Evolutionary conservation across 2,113 vertebrate species (phyloP), one percentile per base, ranked within the genome.

Genomic region (Andinoacara biseriatus): DNA sequence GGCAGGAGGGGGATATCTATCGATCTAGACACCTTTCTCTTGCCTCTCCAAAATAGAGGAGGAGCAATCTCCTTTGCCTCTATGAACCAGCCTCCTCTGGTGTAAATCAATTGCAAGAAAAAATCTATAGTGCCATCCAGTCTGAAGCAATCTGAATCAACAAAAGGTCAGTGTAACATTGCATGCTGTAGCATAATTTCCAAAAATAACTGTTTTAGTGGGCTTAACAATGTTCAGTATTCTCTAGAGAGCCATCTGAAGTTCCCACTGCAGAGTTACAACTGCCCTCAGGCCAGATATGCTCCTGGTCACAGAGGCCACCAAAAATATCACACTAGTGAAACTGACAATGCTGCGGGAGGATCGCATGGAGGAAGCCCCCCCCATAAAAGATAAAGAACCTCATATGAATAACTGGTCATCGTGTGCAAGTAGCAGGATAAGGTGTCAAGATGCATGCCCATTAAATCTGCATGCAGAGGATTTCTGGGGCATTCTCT

Each of bases 161-260:
- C 46, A 72, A 72, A 72, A 72, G 67, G 67, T 72, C 67, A 72
- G 11, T 15, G 46, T 72, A 72, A 54, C 46, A n/a, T 72, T 72
- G 54, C 46, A 72, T 54, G 43, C 67, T 72, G 67, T 72, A 54
- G 67, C 67, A 72, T 54, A 72, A 72, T 72, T 72, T 72, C 46
- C 46, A 72, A 72, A 72, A 72, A 72, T 72, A 72, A 72, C 46
- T 2, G 0, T 54, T 72, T 72, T 33, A 72, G 67, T 72, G 67
- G 26, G 46, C 67, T 33, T 72, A 72, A 72, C 67, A 31, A 33
- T 52, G 46, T 72, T 26, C 46, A 72, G 46, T 54, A 33, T 72
- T 72, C 67, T 54, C 67, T n/a, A n/a, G 46, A 72, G 18, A 72
- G 67, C 18, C 46, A 72, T 72, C 18, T 54, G 46, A 72, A 54